phyloP scores from a whole-genome alignment of 2,888 invertebrate genomes.

The Tholera decimalis region DNA sequence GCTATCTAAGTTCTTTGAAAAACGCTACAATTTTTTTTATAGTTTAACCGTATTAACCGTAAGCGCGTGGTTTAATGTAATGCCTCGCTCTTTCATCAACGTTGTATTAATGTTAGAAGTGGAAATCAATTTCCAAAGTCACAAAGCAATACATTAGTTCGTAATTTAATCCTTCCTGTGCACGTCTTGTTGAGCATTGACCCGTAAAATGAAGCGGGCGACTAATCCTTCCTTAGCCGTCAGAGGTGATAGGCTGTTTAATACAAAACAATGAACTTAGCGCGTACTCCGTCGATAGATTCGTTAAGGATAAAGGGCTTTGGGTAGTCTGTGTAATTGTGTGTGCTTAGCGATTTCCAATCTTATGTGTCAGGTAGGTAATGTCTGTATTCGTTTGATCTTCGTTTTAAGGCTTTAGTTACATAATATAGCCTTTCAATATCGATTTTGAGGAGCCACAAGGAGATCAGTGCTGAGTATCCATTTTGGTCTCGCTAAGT shows the following conservation, averaged over 20 bases:
- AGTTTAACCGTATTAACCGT: no score
- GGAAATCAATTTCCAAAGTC: neutral
- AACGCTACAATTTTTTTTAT: no score
- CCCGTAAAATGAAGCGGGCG: constrained; percentile 81
- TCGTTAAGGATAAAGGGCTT: constrained; percentile 67
- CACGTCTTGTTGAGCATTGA: constrained; percentile 70
- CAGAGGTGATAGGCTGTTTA: constrained; percentile 80
- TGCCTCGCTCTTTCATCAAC: neutral
- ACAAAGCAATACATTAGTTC: constrained; percentile 39
- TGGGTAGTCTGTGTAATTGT: constrained; percentile 64
- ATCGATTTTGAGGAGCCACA: neutral
- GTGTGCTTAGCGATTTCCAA: constrained; percentile 64
- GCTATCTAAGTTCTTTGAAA: no score
- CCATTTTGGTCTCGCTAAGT: no score
- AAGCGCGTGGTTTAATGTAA: no score
- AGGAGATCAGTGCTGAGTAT: no score
- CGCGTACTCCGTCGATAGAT: constrained; percentile 62
- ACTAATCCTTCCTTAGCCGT: constrained; percentile 74
- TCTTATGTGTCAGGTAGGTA: constrained; percentile 7
- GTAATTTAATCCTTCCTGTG: constrained; percentile 66
- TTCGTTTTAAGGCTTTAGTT: neutral
- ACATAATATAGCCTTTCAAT: neutral
- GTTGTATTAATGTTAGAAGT: neutral
- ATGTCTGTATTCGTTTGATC: neutral
- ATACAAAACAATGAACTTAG: constrained; percentile 72